These are phyloP conservation scores for Bryconaethiops microstoma DNA, from an alignment of 2,797 vertebrate species.

Conservation along the genomic window DNA sequence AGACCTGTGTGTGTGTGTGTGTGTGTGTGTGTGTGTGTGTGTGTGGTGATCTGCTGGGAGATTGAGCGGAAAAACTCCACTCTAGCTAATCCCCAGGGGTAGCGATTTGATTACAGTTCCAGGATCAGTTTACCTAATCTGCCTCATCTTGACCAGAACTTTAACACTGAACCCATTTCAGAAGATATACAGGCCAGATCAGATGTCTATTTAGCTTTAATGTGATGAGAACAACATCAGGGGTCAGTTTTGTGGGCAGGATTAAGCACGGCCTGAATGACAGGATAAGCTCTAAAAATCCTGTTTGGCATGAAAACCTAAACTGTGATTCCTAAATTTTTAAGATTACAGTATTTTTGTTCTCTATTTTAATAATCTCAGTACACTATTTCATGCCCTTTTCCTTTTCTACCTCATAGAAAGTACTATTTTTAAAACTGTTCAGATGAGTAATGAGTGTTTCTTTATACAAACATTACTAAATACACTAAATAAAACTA, in stretches of 20 bases:
- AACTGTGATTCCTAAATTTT: not conserved
- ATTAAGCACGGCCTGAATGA: not conserved
- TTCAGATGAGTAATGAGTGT: too few species aligned
- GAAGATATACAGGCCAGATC: constrained; percentile 8
- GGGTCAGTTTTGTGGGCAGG: constrained; percentile 4
- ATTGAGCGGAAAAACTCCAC: constrained; percentile 24
- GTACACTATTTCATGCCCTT: not conserved
- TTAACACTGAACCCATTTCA: constrained; percentile 24
- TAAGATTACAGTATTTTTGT: too few species aligned
- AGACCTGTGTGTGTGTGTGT: not conserved
- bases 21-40: not conserved
- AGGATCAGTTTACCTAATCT: constrained; percentile 17
- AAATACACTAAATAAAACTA: too few species aligned
- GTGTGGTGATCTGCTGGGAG: constrained; percentile 10
- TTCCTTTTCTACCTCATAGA: too few species aligned
- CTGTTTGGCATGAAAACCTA: too few species aligned
- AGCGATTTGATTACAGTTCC: constrained; percentile 28
- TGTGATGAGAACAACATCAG: not conserved
- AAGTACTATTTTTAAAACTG: too few species aligned
- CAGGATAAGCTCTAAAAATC: not conserved
- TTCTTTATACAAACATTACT: too few species aligned
- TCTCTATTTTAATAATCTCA: not conserved
- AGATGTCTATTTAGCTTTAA: not conserved
- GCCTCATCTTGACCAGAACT: constrained; percentile 21
- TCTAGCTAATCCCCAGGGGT: constrained; percentile 20